phyloP scores from a whole-genome alignment of 92 coral and sea anemone genomes.

The Actinostola sp. region DNA sequence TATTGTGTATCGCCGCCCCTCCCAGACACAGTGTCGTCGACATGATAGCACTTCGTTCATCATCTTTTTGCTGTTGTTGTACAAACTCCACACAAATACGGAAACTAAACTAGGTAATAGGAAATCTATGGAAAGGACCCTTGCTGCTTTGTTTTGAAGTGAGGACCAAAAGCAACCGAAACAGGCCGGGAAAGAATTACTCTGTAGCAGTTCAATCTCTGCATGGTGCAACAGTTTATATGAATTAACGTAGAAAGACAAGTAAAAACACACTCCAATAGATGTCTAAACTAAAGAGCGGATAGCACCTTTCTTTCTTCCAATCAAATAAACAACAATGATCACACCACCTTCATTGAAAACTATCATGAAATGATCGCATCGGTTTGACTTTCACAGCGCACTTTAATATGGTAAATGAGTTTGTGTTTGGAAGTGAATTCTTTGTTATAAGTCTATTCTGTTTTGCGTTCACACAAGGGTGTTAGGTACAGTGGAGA shows the following conservation, averaged over 20 bases:
- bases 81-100: slow-evolving; percentile 26
- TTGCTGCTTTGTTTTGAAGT: slow-evolving; percentile 37
- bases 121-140: slow-evolving; percentile 14
- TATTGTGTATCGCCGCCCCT: slow-evolving; percentile 36
- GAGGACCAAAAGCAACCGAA: slow-evolving; percentile 13
- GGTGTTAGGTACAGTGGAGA: slow-evolving; percentile 53
- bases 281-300: slow-evolving; percentile 14
- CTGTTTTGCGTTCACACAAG: slow-evolving; percentile 25
- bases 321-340: neutral
- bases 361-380: neutral
- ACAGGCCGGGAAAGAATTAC: slow-evolving; percentile 17
- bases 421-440: neutral
- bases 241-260: slow-evolving; percentile 26
- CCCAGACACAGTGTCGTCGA: slow-evolving; percentile 35
- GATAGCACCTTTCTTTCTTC: slow-evolving; percentile 8
- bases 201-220: slow-evolving; percentile 12
- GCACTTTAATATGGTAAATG: neutral
- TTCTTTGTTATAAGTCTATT: neutral
- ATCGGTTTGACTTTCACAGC: neutral
- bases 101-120: slow-evolving; percentile 35
- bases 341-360: no score
- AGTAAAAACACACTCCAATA: slow-evolving; percentile 9
- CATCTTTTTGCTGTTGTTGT: slow-evolving; percentile 22
- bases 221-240: slow-evolving; percentile 27
- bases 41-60: slow-evolving; percentile 18